These are phyloP conservation scores for Cantharis rustica DNA, from an alignment of 2,888 invertebrate genomes.

Conservation along the genomic window DNA sequence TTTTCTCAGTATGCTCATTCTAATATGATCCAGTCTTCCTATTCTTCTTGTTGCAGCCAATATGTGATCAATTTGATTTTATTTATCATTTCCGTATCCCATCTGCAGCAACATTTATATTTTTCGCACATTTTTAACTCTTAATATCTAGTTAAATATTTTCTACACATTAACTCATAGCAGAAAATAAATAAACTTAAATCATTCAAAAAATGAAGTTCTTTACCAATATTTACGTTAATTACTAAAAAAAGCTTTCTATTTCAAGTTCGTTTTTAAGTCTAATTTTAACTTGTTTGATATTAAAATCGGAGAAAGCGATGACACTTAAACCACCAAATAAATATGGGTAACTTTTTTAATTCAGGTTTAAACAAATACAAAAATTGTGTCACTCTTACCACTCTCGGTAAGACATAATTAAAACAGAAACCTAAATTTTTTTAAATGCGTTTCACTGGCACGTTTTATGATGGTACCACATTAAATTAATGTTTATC, in stretches of 20 bases:
- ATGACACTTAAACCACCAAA: background rate
- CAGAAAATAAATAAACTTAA: too few species aligned
- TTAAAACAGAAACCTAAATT: background rate
- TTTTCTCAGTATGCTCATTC: too few species aligned
- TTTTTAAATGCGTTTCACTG: background rate
- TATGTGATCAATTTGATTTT: too few species aligned
- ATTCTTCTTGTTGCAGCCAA: too few species aligned
- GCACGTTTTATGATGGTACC: background rate
- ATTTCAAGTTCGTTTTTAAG: background rate
- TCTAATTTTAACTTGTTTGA: background rate
- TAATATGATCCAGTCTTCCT: too few species aligned
- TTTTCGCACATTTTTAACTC: too few species aligned
- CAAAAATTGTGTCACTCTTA: background rate
- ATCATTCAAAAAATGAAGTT: background rate
- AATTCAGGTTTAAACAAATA: background rate
- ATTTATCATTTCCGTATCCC: too few species aligned
- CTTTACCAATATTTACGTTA: background rate
- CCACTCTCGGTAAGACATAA: background rate
- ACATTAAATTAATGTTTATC: background rate
- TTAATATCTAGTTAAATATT: too few species aligned
- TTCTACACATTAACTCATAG: too few species aligned
- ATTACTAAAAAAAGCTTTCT: background rate
- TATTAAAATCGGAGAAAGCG: background rate
- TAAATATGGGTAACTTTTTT: background rate
- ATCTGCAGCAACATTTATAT: too few species aligned